A percentile compares a stretch with the other conserved stretches of the same genome.
These are phyloP conservation scores for Acanthosoma haemorrhoidale DNA, from an alignment of 2,888 invertebrate genomes.

Conservation along the genomic window DNA sequence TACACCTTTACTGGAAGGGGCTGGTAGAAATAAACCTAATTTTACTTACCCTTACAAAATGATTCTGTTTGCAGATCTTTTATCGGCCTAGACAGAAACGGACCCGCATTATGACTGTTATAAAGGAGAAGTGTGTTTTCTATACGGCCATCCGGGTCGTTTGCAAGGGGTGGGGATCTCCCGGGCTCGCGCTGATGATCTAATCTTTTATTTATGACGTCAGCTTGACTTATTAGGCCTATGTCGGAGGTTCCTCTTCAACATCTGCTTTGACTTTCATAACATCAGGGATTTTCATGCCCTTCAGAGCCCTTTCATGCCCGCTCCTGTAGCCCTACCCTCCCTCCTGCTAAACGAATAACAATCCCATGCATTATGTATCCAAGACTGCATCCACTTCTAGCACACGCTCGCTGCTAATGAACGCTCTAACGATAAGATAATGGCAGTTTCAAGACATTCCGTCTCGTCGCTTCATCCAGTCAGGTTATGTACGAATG, in stretches of 20 bases:
- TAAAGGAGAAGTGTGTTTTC: not conserved
- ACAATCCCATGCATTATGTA: slow-evolving; percentile 25
- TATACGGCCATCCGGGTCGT: no score
- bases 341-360: not conserved
- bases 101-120: not conserved
- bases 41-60: no score
- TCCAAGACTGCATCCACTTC: not conserved
- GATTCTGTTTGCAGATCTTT: not conserved
- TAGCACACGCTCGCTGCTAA: not conserved
- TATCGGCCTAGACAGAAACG: not conserved
- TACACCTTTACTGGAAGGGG: no score
- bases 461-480: no score
- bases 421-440: not conserved
- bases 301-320: not conserved
- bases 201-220: slow-evolving; percentile 26
- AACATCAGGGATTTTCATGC: slow-evolving; percentile 20
- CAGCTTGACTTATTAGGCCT: slow-evolving; percentile 22
- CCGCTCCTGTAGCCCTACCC: not conserved
- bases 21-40: no score
- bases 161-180: not conserved
- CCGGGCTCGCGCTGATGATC: slow-evolving; percentile 7
- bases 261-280: slow-evolving; percentile 23
- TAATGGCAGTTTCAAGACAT: not conserved
- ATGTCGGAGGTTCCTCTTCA: slow-evolving; percentile 7
- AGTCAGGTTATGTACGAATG: no score